Conservation (phyloP, 1,140 invertebrate genomes). For the Linepithema humile region DNA sequence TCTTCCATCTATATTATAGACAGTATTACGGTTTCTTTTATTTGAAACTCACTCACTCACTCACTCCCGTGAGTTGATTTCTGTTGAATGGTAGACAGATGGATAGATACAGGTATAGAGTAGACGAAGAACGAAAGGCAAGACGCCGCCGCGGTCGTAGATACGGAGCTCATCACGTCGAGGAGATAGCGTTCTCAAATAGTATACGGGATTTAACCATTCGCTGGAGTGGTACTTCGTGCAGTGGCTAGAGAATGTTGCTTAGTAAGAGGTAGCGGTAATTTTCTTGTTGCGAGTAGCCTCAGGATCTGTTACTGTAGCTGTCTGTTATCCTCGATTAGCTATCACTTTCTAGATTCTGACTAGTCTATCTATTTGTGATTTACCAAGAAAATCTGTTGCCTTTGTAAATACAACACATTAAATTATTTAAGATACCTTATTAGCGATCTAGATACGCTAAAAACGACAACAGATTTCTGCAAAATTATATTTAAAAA, state of each 20-base stretch:
- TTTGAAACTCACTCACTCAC: not conserved
- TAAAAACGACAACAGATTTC: too few relatives aligned
- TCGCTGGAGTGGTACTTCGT: not conserved
- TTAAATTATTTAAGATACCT: too few relatives aligned
- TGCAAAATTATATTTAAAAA: too few relatives aligned
- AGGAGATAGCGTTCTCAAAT: constrained; percentile 30
- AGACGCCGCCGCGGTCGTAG: constrained; percentile 9
- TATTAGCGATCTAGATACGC: not conserved
- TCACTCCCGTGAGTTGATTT: constrained; percentile 22
- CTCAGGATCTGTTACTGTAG: not conserved
- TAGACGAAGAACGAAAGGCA: constrained; percentile 13
- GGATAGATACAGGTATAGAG: not conserved
- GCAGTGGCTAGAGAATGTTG: not conserved
- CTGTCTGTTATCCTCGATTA: constrained; percentile 13
- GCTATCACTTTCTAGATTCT: constrained; percentile 31
- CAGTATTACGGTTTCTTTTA: not conserved
- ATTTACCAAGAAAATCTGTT: not conserved
- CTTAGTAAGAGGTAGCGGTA: not conserved
- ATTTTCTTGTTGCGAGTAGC: constrained; percentile 38
- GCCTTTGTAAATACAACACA: not conserved
- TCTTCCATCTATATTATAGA: constrained; percentile 1
- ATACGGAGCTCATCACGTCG: constrained; percentile 1
- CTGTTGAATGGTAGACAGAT: constrained; percentile 10
- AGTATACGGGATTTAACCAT: constrained; percentile 8
- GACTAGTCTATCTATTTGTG: not conserved